Evolutionary conservation across 2,797 vertebrate genomes (phyloP), one percentile per base, ranked within the genome.

Genomic region (Chanos chanos): DNA sequence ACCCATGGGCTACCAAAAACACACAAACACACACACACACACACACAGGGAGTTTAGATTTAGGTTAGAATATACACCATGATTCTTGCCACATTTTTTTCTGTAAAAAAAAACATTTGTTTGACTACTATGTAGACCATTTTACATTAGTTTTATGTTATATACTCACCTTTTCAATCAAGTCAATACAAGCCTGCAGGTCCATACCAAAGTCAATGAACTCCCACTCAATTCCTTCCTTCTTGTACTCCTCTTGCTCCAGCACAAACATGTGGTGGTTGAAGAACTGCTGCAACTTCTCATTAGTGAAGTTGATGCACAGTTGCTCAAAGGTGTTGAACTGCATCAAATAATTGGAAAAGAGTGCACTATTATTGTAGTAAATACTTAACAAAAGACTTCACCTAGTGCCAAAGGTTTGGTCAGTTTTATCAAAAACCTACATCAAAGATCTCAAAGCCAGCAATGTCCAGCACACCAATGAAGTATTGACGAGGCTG

Each of bases 201-300:
- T 92, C 91, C 91, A 92, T 91, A 53, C 91, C 90, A 0, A 92
- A 92, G 82, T 92, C 91, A 0, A 92, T 92, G 77, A 92, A 92
- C 44, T 67, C 72, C 91, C 91, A 92, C 25, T 91, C 89, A 0
- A 92, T 92, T 3, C 89, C 90, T 49, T 92, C 91, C 61, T 92
- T 92, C 79, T 92, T 92, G 80, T 92, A 92, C 65, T 92, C 91
- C 30, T 92, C 90, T 66, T 92, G 90, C 57, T 91, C 90, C 78
- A 92, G 78, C 70, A 92, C 90, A 1, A 92, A 92, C 90, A 92
- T 92, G 83, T 92, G 90, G 59, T 92, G 91, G 75, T 92, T 92
- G 83, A 92, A 92, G 79, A 91, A 90, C 77, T 91, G 89, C 55
- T 91, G 89, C 61, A 91, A 75, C 78, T 91, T 92, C 54, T 83